These are phyloP conservation scores for Drosophila borborema DNA, from an alignment of 2,888 invertebrate species.

Conservation along the genomic window DNA sequence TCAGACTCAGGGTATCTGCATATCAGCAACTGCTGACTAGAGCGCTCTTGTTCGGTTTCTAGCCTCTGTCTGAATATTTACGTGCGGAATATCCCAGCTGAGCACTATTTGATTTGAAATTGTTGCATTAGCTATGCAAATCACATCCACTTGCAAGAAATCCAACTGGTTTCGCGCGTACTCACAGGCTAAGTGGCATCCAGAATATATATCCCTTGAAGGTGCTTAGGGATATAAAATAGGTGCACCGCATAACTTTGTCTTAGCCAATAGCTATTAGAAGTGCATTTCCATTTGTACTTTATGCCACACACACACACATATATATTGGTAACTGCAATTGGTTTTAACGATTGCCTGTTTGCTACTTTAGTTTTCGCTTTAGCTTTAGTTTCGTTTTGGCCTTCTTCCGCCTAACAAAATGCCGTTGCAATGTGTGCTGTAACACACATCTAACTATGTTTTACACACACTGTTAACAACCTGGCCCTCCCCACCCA, in stretches of 20 bases:
- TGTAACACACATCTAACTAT: slow-evolving; percentile 50
- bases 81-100: neutral
- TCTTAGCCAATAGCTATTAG: slow-evolving; percentile 71
- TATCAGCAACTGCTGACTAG: neutral
- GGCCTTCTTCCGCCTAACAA: slow-evolving; percentile 49
- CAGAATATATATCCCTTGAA: slow-evolving; percentile 1
- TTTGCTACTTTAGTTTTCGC: slow-evolving; percentile 48
- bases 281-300: slow-evolving; percentile 63
- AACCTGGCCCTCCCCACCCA: neutral
- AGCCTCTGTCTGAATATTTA: neutral
- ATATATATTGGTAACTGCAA: slow-evolving; percentile 16
- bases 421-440: slow-evolving; percentile 37
- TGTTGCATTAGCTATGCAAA: slow-evolving; percentile 50
- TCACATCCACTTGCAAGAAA: slow-evolving; percentile 37
- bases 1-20: neutral
- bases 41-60: neutral
- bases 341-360: slow-evolving; percentile 44
- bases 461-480: slow-evolving; percentile 48
- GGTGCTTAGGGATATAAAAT: slow-evolving; percentile 27
- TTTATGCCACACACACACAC: slow-evolving; percentile 27
- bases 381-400: slow-evolving; percentile 44
- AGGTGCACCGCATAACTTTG: slow-evolving; percentile 68
- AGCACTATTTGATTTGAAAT: neutral
- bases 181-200: slow-evolving; percentile 2
- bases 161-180: slow-evolving; percentile 3